Conservation (phyloP, 2,888 invertebrate genomes). For the Ferrisia virgata region DNA sequence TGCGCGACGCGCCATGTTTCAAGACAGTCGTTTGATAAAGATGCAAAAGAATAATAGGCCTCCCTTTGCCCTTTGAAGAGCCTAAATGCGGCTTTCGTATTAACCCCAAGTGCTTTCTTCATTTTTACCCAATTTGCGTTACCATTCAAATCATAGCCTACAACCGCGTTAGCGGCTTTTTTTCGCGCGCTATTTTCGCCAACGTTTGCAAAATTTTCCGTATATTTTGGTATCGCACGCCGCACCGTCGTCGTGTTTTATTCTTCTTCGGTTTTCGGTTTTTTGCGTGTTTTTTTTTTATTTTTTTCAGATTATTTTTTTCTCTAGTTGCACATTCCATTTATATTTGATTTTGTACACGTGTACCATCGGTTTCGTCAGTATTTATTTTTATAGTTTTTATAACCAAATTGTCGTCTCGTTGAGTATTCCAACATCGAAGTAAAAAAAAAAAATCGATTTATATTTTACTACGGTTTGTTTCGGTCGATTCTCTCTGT, state of each 20-base stretch:
- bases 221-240: not conserved
- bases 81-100: conserved; percentile 38
- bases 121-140: conserved; percentile 41
- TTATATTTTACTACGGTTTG: not conserved
- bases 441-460: not conserved
- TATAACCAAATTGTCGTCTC: not conserved
- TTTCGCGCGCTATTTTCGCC: not conserved
- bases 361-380: too few relatives aligned
- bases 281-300: not conserved
- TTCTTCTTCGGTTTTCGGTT: not conserved
- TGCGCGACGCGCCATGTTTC: conserved; percentile 42
- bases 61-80: conserved; percentile 13
- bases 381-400: not conserved
- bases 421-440: not conserved
- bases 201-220: not conserved
- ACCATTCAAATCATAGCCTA: conserved; percentile 41
- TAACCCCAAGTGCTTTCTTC: conserved; percentile 42
- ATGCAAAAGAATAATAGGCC: conserved; percentile 41
- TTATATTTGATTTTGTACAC: not conserved
- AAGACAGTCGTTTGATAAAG: conserved; percentile 42
- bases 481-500: too few relatives aligned
- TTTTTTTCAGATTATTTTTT: too few relatives aligned
- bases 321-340: not conserved
- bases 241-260: not conserved
- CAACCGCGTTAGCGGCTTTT: conserved; percentile 38